Conservation (phyloP, 2,888 invertebrate genomes). For the Eupeodes latifasciatus region DNA sequence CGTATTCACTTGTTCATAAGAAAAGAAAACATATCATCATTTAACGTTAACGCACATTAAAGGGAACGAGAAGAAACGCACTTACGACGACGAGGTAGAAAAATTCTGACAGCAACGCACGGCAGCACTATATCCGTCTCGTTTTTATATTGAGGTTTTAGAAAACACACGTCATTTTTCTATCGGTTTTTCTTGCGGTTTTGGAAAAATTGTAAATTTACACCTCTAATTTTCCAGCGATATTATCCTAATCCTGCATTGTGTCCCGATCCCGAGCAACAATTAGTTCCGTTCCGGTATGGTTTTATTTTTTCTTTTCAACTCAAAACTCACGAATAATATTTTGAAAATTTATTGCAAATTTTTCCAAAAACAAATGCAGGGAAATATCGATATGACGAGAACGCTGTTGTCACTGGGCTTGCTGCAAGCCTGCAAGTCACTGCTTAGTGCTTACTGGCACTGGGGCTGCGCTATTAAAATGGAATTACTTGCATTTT, state of each 20-base stretch:
- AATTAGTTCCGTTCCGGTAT: conserved; percentile 63
- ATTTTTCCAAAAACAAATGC: not conserved
- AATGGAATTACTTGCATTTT: conserved; percentile 52
- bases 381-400: conserved; percentile 50
- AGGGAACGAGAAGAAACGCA: conserved; percentile 64
- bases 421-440: conserved; percentile 52
- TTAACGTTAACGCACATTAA: conserved; percentile 61
- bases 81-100: conserved; percentile 11
- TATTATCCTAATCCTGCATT: conserved; percentile 41
- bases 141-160: conserved; percentile 58
- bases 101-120: conserved; percentile 56
- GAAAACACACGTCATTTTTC: conserved; percentile 76
- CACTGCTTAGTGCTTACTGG: conserved; percentile 28
- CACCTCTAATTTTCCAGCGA: conserved; percentile 61
- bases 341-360: not conserved
- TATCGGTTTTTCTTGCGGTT: too few species aligned
- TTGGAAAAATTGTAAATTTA: conserved; percentile 51
- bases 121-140: conserved; percentile 38
- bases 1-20: conserved; percentile 47
- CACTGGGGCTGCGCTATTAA: conserved; percentile 45
- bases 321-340: not conserved
- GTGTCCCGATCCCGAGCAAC: conserved; percentile 58
- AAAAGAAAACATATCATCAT: conserved; percentile 63
- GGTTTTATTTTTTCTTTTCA: not conserved
- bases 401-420: conserved; percentile 33